Conservation (phyloP, 1,140 invertebrate genomes). For the Megalonaias nervosa region DNA sequence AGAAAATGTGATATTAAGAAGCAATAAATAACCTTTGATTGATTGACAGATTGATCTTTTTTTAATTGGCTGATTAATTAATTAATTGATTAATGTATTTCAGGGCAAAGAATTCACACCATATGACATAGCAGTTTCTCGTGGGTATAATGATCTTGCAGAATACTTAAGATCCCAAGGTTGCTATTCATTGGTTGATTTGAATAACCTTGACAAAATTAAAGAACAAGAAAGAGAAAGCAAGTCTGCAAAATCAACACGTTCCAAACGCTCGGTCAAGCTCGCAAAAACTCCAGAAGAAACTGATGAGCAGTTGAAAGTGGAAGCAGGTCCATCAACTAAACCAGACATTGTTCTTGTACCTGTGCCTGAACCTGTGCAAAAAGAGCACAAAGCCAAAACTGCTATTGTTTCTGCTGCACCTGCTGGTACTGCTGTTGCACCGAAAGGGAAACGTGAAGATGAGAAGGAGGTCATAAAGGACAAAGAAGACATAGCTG, state of each 20-base stretch:
- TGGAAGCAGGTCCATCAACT: no score
- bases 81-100: conserved; percentile 16
- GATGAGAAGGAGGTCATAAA: conserved; percentile 6
- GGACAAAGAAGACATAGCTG: conserved; percentile 2
- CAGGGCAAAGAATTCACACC: conserved; percentile 80
- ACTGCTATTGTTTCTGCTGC: no score
- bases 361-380: no score
- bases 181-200: conserved; percentile 83
- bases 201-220: conserved; percentile 68
- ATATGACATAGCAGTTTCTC: conserved; percentile 89
- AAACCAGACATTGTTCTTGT: no score
- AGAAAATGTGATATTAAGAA: no score
- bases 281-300: conserved; percentile 6
- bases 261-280: conserved; percentile 8
- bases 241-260: conserved; percentile 33
- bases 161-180: conserved; percentile 94
- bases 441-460: conserved; percentile 8
- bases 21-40: no score
- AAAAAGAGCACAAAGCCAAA: no score
- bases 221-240: conserved; percentile 24
- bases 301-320: no score
- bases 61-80: no score
- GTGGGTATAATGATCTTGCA: conserved; percentile 89
- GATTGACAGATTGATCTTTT: no score
- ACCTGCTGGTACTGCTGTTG: no score